Evolutionary conservation across 2,113 vertebrate species (phyloP).

Genomic region (Conger conger): DNA sequence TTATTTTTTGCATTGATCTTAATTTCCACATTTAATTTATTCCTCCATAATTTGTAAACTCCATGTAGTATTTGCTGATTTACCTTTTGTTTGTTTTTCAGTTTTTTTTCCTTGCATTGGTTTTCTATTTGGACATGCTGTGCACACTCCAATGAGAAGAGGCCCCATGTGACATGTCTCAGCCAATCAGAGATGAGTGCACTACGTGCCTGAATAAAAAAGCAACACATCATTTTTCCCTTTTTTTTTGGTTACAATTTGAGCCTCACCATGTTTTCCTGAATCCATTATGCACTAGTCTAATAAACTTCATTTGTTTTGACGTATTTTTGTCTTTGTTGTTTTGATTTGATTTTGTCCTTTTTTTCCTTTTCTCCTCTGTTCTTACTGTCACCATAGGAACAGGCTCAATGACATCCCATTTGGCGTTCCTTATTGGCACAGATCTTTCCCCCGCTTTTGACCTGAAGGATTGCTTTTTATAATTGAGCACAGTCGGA

Average conservation of each 20-base stretch:
- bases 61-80: neutral
- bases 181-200: neutral
- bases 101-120: neutral
- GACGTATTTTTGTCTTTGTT: neutral
- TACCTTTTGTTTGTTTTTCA: neutral
- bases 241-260: neutral
- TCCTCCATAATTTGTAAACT: neutral
- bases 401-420: slow-evolving; percentile 10
- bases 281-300: neutral
- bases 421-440: slow-evolving; percentile 5
- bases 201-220: neutral
- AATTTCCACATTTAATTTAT: slow-evolving; percentile 9
- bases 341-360: slow-evolving; percentile 16
- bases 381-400: slow-evolving; percentile 15
- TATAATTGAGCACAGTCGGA: neutral
- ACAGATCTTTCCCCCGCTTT: neutral
- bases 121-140: neutral
- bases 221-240: neutral
- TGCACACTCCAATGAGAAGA: neutral
- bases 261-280: neutral
- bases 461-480: neutral
- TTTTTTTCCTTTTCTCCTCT: neutral
- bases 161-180: neutral
- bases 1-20: slow-evolving; percentile 37
- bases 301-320: slow-evolving; percentile 21